phyloP scores from a whole-genome alignment of 2,113 vertebrate genomes.

The Podarcis muralis region DNA sequence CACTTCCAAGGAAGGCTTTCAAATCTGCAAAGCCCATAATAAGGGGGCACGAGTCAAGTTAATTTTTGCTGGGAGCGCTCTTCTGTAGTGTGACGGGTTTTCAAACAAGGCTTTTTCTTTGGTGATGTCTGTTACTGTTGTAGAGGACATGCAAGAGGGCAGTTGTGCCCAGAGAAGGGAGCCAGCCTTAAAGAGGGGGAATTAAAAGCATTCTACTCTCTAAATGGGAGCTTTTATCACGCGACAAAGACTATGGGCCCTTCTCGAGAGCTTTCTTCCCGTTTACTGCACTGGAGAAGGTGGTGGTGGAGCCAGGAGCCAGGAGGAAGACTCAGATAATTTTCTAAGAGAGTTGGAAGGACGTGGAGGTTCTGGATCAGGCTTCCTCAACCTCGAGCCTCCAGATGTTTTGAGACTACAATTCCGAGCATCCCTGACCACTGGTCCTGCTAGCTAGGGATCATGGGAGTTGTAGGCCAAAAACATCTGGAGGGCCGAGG shows the following conservation, averaged over 20 bases:
- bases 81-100: conserved; percentile 32
- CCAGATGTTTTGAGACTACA: too few relatives aligned
- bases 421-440: too few relatives aligned
- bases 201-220: conserved; percentile 31
- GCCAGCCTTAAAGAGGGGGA: conserved; percentile 30
- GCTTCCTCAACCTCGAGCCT: too few relatives aligned
- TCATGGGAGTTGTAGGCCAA: too few relatives aligned
- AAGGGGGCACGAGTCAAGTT: conserved; percentile 43
- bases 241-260: neutral
- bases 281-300: neutral
- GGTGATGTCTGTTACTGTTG: conserved; percentile 26
- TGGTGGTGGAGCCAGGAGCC: neutral
- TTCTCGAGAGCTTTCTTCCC: conserved; percentile 30
- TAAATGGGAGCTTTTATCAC: neutral
- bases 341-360: neutral
- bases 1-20: neutral
- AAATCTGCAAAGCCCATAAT: neutral
- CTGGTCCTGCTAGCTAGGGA: too few relatives aligned
- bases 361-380: too few relatives aligned
- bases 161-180: conserved; percentile 28
- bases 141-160: conserved; percentile 15
- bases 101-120: conserved; percentile 35
- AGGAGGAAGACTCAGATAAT: neutral
- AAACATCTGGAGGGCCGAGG: too few relatives aligned
- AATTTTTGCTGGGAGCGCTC: conserved; percentile 39